These are phyloP conservation scores for Epirrhoe alternata DNA, from an alignment of 2,888 invertebrate species.

Conservation along the genomic window DNA sequence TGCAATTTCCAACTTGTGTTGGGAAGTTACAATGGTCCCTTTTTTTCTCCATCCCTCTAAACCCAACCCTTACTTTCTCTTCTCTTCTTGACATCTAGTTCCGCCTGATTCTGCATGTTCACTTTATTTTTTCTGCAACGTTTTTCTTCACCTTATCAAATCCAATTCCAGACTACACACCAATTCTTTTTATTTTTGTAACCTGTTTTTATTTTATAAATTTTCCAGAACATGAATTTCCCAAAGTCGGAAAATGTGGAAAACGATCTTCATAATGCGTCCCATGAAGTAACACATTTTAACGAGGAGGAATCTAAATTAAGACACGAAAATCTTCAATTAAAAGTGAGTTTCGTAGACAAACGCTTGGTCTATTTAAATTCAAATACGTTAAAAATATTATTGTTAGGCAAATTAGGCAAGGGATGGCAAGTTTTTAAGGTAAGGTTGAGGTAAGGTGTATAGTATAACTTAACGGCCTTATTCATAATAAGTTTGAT, in stretches of 20 bases:
- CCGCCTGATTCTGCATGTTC: slow-evolving; percentile 52
- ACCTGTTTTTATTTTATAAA: slow-evolving; percentile 43
- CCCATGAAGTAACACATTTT: slow-evolving; percentile 90
- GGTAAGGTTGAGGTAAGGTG: slow-evolving; percentile 4
- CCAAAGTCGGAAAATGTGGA: slow-evolving; percentile 74
- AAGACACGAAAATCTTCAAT: slow-evolving; percentile 93
- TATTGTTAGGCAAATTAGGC: slow-evolving; percentile 3
- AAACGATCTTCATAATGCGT: slow-evolving; percentile 86
- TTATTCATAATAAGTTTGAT: not conserved
- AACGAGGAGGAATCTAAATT: slow-evolving; percentile 92
- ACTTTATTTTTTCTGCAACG: slow-evolving; percentile 15
- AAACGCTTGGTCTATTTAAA: slow-evolving; percentile 28
- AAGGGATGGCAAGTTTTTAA: slow-evolving; percentile 7
- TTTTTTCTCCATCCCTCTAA: slow-evolving; percentile 1
- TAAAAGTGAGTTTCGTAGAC: slow-evolving; percentile 87
- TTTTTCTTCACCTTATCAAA: slow-evolving; percentile 11
- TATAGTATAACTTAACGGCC: not conserved
- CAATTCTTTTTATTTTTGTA: slow-evolving; percentile 50
- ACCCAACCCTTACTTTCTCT: slow-evolving; percentile 3
- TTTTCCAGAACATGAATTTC: slow-evolving; percentile 70
- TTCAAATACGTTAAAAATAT: slow-evolving; percentile 10
- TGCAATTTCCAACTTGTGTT: not conserved
- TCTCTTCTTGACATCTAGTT: slow-evolving; percentile 5
- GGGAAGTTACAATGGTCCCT: not conserved
- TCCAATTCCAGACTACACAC: slow-evolving; percentile 15